Evolutionary conservation across 2,888 invertebrate genomes (phyloP).

Genomic region (Helicoverpa assulta): DNA sequence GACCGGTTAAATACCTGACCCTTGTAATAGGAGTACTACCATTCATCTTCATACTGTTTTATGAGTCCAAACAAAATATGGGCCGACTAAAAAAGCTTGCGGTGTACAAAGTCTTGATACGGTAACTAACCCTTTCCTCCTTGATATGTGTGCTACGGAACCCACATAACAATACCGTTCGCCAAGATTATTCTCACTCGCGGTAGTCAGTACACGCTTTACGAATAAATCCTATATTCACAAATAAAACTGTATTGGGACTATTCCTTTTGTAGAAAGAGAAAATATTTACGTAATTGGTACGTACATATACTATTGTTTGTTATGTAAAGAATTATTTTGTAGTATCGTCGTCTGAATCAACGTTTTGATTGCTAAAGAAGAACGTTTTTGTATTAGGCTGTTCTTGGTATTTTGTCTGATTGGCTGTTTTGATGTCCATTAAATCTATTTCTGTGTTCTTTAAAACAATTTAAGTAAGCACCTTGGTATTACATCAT

Average conservation of each 20-base stretch:
- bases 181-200: not conserved
- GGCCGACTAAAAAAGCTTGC: no score
- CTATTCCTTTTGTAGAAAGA: slow-evolving; percentile 7
- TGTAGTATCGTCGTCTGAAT: not conserved
- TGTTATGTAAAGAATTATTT: not conserved
- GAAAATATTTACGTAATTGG: slow-evolving; percentile 14
- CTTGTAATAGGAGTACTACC: no score
- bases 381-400: not conserved
- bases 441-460: not conserved
- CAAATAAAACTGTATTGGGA: slow-evolving; percentile 8
- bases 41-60: no score
- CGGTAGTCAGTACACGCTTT: not conserved
- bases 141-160: no score
- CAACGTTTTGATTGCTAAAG: not conserved
- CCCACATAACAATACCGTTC: not conserved
- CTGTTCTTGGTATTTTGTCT: not conserved
- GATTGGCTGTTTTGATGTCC: not conserved
- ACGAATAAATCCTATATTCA: not conserved
- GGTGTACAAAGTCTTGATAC: no score
- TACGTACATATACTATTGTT: slow-evolving; percentile 26
- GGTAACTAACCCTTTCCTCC: no score
- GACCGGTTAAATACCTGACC: no score
- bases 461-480: no score
- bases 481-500: no score
- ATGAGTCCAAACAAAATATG: no score